phyloP scores from a whole-genome alignment of 2,113 vertebrate genomes.

The Ameiurus melas region DNA sequence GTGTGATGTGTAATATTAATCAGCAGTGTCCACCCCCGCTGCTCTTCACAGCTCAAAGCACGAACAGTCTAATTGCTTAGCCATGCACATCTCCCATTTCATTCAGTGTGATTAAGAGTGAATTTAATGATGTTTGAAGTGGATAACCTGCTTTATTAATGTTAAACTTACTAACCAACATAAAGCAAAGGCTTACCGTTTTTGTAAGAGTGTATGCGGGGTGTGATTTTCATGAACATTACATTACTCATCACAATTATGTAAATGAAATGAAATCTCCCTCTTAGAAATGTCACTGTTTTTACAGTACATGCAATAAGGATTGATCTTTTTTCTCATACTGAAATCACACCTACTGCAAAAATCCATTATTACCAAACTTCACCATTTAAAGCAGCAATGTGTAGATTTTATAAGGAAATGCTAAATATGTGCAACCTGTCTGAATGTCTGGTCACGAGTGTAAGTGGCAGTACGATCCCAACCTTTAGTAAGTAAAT shows the following conservation, averaged over 20 bases:
- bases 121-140: slow-evolving; percentile 31
- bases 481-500: not conserved
- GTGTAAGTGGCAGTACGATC: not conserved
- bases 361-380: not conserved
- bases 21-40: slow-evolving; percentile 34
- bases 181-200: not conserved
- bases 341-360: not conserved
- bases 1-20: slow-evolving; percentile 20
- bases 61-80: not conserved
- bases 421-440: not conserved
- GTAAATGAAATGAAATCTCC: not conserved
- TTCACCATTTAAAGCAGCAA: not conserved
- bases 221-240: not conserved
- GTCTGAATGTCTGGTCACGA: not conserved
- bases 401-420: not conserved
- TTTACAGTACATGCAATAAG: not conserved
- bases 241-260: not conserved
- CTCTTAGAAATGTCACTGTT: not conserved
- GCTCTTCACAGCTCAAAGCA: slow-evolving; percentile 21
- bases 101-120: not conserved
- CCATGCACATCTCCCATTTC: slow-evolving; percentile 13
- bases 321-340: not conserved
- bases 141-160: slow-evolving; percentile 17
- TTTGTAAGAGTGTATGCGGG: slow-evolving; percentile 11
- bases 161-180: not conserved